Evolutionary conservation across 2,888 invertebrate species (phyloP).

Genomic region (Hyppa rectilinea): DNA sequence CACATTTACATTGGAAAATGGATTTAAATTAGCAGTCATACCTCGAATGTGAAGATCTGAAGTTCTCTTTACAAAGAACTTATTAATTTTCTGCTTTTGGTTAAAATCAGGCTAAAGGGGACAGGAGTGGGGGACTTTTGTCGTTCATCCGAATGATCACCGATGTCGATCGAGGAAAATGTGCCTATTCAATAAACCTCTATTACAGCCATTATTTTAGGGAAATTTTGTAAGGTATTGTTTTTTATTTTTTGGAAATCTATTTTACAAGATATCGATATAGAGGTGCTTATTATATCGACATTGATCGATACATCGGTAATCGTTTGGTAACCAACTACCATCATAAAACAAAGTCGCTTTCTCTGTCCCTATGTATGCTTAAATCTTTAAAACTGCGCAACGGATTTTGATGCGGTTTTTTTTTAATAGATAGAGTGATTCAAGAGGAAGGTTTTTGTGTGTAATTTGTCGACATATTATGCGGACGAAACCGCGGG

Average conservation of each 20-base stretch:
- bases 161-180: neutral
- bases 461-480: too few species aligned
- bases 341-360: too few species aligned
- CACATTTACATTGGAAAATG: conserved; percentile 38
- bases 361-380: too few species aligned
- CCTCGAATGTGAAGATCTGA: conserved; percentile 13
- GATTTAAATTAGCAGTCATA: conserved; percentile 54
- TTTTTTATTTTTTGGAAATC: too few species aligned
- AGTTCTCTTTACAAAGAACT: neutral
- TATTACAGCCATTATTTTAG: neutral
- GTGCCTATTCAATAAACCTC: neutral
- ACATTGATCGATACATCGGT: conserved; percentile 2
- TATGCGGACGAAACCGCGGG: too few species aligned
- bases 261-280: neutral
- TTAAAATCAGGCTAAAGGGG: neutral
- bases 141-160: conserved; percentile 17
- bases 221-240: neutral
- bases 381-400: too few species aligned
- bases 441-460: too few species aligned
- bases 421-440: too few species aligned
- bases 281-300: neutral
- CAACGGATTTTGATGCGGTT: too few species aligned
- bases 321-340: neutral
- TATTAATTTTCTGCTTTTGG: conserved; percentile 4
- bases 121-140: neutral